Evolutionary conservation across 2,888 invertebrate genomes (phyloP), one percentile per base, ranked within the genome.

Genomic region (Diaperis boleti): DNA sequence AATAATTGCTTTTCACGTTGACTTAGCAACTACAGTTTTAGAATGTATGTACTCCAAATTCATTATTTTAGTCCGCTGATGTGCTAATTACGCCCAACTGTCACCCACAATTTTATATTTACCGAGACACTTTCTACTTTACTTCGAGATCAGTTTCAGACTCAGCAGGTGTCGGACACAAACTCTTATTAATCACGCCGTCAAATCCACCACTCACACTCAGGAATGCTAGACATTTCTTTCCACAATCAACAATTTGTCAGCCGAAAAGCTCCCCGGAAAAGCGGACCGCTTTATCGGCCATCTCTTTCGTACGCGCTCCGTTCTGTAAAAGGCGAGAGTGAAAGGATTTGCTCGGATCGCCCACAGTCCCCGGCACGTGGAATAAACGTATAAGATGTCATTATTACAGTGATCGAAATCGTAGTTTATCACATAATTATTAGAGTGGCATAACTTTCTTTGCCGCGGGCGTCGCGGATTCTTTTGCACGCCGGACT

Each of bases 391-490:
- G 50, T 65, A 69, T 70, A 64, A 73, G 73, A 76, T 76, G 74
- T 75, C 76, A 75, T 76, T 74, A 76, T 72, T 73, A 70, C 69
- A 65, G 68, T 69, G 74, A 74, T 73, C 69, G 68, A 69, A 72
- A 67, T 69, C 71, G 68, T 73, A 74, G 72, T 75, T 75, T 76
- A 75, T 72, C 74, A 72, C 74, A 73, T 75, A 74, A 76, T 77
- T 76, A 74, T 74, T 75, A 75, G 72, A 74, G 70, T 74, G 70
- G 72, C 68, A 66, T 69, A 71, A 74, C 76, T 78, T 78, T 78
- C 78, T 74, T 77, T 76, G 78, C 71, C 70, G 13, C 14, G 39
- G 62, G 71, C 68, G 10, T 42, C 42, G 56, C 56, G 66, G 67
- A 71, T 71, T 65, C 69, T 67, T 69, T 5, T 59, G 60, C 44